Percentiles rank a stretch among this genome's conserved stretches.
These are phyloP conservation scores for Pegoplata infirma DNA, from an alignment of 2,888 invertebrate genomes.

Conservation along the genomic window DNA sequence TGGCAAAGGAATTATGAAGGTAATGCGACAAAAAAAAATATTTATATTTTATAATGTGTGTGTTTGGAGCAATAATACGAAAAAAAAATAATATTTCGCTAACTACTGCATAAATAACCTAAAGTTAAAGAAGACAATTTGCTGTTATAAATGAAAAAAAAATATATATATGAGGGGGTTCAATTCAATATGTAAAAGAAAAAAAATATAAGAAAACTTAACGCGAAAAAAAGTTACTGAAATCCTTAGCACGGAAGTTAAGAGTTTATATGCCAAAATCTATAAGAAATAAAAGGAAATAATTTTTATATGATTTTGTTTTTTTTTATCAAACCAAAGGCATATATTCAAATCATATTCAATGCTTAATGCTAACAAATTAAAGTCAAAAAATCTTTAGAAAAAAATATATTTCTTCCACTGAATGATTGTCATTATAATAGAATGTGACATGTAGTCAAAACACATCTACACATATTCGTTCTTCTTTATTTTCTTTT, in stretches of 20 bases:
- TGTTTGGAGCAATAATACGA: slow-evolving; percentile 29
- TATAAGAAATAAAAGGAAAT: slow-evolving; percentile 34
- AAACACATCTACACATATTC: not conserved
- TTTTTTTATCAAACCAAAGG: slow-evolving; percentile 29
- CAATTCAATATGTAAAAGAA: not conserved
- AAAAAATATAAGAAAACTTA: not conserved
- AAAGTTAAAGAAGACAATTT: slow-evolving; percentile 49
- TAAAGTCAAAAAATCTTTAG: slow-evolving; percentile 54
- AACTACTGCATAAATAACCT: slow-evolving; percentile 76
- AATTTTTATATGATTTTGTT: slow-evolving; percentile 23
- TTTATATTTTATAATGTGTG: slow-evolving; percentile 64
- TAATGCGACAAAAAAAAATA: slow-evolving; percentile 77
- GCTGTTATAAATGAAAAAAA: slow-evolving; percentile 35
- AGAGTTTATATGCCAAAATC: slow-evolving; percentile 55
- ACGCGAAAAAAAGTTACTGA: slow-evolving; percentile 22
- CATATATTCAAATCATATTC: slow-evolving; percentile 52
- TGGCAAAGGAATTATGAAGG: slow-evolving; percentile 68
- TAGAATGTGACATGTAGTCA: slow-evolving; percentile 48
- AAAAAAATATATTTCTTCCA: not conserved
- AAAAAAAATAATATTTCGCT: slow-evolving; percentile 64
- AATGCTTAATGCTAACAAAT: slow-evolving; percentile 55
- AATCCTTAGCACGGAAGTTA: slow-evolving; percentile 52
- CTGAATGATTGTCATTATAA: slow-evolving; percentile 43
- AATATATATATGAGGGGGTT: slow-evolving; percentile 7
- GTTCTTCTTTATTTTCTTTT: not conserved